These are phyloP conservation scores for Forficula auricularia DNA, from an alignment of 1,140 invertebrate species.

Conservation along the genomic window DNA sequence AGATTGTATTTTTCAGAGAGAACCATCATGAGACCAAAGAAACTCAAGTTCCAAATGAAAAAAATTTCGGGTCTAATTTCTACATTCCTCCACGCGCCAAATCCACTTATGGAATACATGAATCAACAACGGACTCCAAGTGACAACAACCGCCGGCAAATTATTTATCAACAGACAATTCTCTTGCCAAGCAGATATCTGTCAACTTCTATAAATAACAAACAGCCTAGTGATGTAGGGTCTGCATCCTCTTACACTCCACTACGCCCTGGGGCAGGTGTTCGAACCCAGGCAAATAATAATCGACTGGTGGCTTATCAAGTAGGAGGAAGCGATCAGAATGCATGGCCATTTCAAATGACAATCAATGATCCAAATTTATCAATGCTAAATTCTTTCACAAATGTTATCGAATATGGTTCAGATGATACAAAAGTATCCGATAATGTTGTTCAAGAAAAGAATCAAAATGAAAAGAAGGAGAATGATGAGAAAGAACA, in stretches of 20 bases:
- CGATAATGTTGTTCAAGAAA: too few species aligned
- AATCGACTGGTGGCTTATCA: constrained; percentile 16
- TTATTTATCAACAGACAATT: constrained; percentile 18
- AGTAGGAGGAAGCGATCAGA: constrained; percentile 23
- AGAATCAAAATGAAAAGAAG: constrained; percentile 11
- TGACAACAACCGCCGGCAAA: constrained; percentile 19
- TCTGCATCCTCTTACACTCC: neutral
- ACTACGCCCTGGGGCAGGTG: neutral
- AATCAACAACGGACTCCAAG: constrained; percentile 7
- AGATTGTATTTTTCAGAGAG: too few species aligned
- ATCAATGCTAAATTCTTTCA: constrained; percentile 28
- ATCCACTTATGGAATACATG: constrained; percentile 19
- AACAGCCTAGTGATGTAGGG: neutral
- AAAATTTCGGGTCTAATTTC: neutral
- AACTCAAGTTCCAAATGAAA: neutral
- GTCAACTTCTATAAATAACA: constrained; percentile 7
- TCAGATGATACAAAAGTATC: constrained; percentile 28
- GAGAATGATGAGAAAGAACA: constrained; percentile 9
- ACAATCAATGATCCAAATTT: constrained; percentile 34
- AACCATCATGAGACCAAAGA: too few species aligned
- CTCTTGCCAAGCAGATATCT: neutral
- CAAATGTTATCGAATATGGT: constrained; percentile 37
- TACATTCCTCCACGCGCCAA: constrained; percentile 12
- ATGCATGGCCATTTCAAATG: constrained; percentile 26
- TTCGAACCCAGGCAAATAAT: constrained; percentile 11